Base-by-base conservation (phyloP, 30 jellyfish, hydroid and myxozoan species). In the Aurelia coerulea region DNA sequence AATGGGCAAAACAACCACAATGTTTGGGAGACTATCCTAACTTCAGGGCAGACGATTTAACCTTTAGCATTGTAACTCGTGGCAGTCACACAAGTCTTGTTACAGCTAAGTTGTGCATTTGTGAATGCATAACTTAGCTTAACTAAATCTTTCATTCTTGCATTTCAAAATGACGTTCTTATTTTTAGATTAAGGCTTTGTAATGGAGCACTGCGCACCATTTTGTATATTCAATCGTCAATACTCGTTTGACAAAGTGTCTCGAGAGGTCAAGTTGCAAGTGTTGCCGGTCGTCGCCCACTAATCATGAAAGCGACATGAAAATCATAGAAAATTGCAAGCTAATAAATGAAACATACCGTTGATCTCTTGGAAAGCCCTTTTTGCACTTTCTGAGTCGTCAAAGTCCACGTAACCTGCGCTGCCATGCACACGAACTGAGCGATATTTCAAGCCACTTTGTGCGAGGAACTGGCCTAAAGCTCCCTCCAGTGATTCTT, bases 331-430 rank as follows among this genome's bases (percentile, higher is more conserved):
- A 80, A 49, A 29, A 67, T 50, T 31, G 19, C 66, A 72, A 46
- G 12, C 73, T 42, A 64, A 5, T 11, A 32, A 83, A 51, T 14
- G 18, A 41, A 42, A 79, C 97, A 75, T 90, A 95, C 99, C 99
- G 65, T 90, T 80, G 11, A 95, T 69, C 13, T 79, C 94, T 17
- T 76, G 80, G 73, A 34, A 78, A 5, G 97, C 99, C 31, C 78
- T 85, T 72, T 85, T 80, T 29, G 97, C 97, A 62, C 74, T 83
- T 58, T 95, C 99, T 29, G 90, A 83, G 73, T 96, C 91, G 7
- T 68, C 89, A 62, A 95, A 90, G 50, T 90, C 97, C 52, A 89
- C 97, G 65, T 67, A 88, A 17, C 87, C 96, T 13, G 86, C 50
- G 54, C 80, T 76, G 31, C 91, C 91, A 16, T 88, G 79, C 58